A percentile compares a stretch with the other conserved stretches of the same genome.
Evolutionary conservation across 2,888 invertebrate species (phyloP).

Genomic region (Cistogaster globosa): DNA sequence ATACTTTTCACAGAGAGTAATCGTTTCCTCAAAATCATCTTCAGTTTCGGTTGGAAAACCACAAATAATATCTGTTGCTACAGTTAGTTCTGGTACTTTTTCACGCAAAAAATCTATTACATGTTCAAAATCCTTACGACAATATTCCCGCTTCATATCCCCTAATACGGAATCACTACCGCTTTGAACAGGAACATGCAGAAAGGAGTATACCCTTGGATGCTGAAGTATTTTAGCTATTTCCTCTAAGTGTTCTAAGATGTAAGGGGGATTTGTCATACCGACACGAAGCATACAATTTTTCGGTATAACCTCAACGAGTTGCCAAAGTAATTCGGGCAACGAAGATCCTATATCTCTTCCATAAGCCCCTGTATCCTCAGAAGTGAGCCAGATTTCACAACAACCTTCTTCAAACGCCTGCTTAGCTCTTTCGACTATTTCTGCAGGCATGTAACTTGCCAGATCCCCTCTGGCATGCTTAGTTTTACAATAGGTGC

Average conservation of each 20-base stretch:
- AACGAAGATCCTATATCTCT: constrained; percentile 95
- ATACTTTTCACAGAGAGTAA: constrained; percentile 92
- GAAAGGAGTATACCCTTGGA: constrained; percentile 95
- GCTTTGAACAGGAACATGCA: constrained; percentile 98
- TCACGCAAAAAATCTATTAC: constrained; percentile 93
- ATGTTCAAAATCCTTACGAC: constrained; percentile 92
- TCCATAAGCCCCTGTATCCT: constrained; percentile 99
- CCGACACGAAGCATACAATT: constrained; percentile 94
- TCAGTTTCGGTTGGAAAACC: constrained; percentile 99
- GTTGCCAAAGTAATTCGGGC: constrained; percentile 91
- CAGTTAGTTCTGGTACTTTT: constrained; percentile 94
- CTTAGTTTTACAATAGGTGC: constrained; percentile 99
- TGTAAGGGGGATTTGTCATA: constrained; percentile 99
- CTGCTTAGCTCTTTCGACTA: constrained; percentile 92
- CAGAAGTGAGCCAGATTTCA: constrained; percentile 98
- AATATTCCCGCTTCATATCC: constrained; percentile 98
- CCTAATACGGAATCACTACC: constrained; percentile 97
- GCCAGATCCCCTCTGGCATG: constrained; percentile 98
- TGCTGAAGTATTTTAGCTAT: constrained; percentile 94
- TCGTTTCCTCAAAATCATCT: constrained; percentile 93
- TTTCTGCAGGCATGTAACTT: constrained; percentile 95
- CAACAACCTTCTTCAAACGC: constrained; percentile 96
- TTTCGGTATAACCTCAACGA: constrained; percentile 87
- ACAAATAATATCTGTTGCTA: constrained; percentile 99
- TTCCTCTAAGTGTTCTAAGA: constrained; percentile 95